Base-by-base conservation (phyloP, 2,888 invertebrate genomes). In the Candidula unifasciata region DNA sequence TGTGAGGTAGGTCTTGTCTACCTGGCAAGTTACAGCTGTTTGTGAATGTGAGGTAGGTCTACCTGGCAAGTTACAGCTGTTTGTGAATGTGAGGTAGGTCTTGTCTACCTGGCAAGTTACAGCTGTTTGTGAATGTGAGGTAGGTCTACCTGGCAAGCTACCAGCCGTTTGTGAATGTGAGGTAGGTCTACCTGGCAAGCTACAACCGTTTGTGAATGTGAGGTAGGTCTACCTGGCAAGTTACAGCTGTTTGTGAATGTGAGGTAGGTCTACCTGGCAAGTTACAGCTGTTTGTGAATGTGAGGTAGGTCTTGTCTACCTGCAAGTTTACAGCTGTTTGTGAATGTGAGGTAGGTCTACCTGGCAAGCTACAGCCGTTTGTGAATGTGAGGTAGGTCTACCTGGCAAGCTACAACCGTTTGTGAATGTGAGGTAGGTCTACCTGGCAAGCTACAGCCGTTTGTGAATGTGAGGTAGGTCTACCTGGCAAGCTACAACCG, bases 21-120 rank as follows among this genome's bases (percentile, higher is more conserved):
- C 8, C 74, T 8, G 3, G 44, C 44, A 44, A 10, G 44, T 44
- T 44, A 44, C 44, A 44, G 44, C 44, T 44, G 13, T 44, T 44
- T 44, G 1, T 44, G 44, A 44, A 44, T 44, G 44, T 10, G 13
- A 44, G 2, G 8, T 44, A 44, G n/a, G n/a, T n/a, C n/a, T n/a
- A n/a, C n/a, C n/a, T n/a, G n/a, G n/a, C n/a, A n/a, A n/a, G n/a
- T n/a, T n/a, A n/a, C n/a, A n/a, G n/a, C n/a, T n/a, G n/a, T n/a
- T n/a, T n/a, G n/a, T n/a, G n/a, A 91, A 86, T 93, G 93, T 83
- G 93, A 93, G 88, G 93, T 93, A 85, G 64, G 83, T 33, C 16
- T 30, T n/a, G n/a, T n/a, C n/a, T n/a, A 30, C 8, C 74, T 8
- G 3, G 44, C 44, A 44, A 10, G 44, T 44, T 44, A 44, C 44